A percentile compares a stretch with the other conserved stretches of the same genome.
Conservation (phyloP, 2,113 vertebrate genomes). For the Tachysurus vachellii region DNA sequence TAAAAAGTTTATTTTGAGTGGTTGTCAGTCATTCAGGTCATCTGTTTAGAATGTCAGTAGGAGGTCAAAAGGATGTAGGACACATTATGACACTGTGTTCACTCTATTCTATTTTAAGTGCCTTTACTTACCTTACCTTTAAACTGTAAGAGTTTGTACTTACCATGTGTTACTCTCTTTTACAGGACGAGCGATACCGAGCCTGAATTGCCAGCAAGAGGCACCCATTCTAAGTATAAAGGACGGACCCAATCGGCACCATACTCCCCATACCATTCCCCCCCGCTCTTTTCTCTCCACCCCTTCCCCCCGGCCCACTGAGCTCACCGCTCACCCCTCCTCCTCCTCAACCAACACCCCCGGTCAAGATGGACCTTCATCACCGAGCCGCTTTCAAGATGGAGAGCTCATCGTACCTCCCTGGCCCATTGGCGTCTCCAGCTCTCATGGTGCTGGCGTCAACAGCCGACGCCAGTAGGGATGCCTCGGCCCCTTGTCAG, state of each 20-base stretch:
- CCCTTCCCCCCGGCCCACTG: slow-evolving; percentile 55
- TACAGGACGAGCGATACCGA: slow-evolving; percentile 49
- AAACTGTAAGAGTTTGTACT: slow-evolving; percentile 3
- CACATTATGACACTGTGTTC: not conserved
- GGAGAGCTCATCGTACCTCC: slow-evolving; percentile 99
- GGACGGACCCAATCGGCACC: slow-evolving; percentile 40
- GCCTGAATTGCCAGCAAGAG: slow-evolving; percentile 51
- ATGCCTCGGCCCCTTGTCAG: slow-evolving; percentile 96
- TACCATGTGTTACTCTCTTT: slow-evolving; percentile 15
- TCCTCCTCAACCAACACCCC: slow-evolving; percentile 46
- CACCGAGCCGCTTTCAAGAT: slow-evolving; percentile 99
- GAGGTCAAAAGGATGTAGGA: not conserved
- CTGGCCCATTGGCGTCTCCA: slow-evolving; percentile 95
- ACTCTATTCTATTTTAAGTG: not conserved
- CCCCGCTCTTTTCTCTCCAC: slow-evolving; percentile 63
- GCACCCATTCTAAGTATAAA: slow-evolving; percentile 36
- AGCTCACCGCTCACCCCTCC: slow-evolving; percentile 53
- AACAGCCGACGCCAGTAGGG: slow-evolving; percentile 94
- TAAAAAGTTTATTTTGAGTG: slow-evolving; percentile 24
- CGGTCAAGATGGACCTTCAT: slow-evolving; percentile 91
- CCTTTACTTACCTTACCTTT: not conserved
- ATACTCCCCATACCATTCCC: slow-evolving; percentile 54
- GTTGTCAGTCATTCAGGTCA: not conserved
- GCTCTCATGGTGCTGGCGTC: slow-evolving; percentile 99
- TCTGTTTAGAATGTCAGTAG: slow-evolving; percentile 17